Percentiles rank a stretch among this genome's conserved stretches.
phyloP scores from a whole-genome alignment of 2,888 invertebrate species.

The Meteorus cinctellus region DNA sequence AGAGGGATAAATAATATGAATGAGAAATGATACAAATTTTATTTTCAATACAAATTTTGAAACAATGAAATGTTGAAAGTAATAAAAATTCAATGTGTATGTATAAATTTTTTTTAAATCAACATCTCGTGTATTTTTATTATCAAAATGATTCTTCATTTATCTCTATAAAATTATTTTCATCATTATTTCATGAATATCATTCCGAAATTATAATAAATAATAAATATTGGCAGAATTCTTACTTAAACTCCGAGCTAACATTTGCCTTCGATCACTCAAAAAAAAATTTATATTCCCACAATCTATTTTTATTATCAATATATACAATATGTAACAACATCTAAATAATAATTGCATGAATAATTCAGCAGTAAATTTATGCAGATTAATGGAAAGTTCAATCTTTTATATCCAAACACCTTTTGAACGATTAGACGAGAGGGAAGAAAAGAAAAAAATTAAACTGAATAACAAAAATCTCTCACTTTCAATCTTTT shows the following conservation, averaged over 20 bases:
- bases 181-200: too few species aligned
- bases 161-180: too few species aligned
- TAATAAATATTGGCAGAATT: too few species aligned
- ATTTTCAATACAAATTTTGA: too few species aligned
- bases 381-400: constrained; percentile 16
- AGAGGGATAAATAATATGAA: too few species aligned
- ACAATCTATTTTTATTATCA: neutral
- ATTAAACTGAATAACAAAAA: neutral
- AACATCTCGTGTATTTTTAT: too few species aligned
- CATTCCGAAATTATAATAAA: too few species aligned
- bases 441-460: neutral
- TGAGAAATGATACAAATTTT: too few species aligned
- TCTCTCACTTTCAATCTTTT: neutral
- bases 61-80: too few species aligned
- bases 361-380: neutral
- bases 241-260: neutral
- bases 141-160: too few species aligned
- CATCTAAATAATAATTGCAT: constrained; percentile 15
- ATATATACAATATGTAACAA: neutral
- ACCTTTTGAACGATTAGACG: neutral
- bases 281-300: neutral
- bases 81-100: too few species aligned
- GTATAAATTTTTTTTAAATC: too few species aligned
- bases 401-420: neutral
- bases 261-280: neutral